Percentiles rank a stretch among this genome's conserved stretches.
Evolutionary conservation across 2,797 vertebrate genomes (phyloP).

Genomic region (Chelidonichthys spinosus): DNA sequence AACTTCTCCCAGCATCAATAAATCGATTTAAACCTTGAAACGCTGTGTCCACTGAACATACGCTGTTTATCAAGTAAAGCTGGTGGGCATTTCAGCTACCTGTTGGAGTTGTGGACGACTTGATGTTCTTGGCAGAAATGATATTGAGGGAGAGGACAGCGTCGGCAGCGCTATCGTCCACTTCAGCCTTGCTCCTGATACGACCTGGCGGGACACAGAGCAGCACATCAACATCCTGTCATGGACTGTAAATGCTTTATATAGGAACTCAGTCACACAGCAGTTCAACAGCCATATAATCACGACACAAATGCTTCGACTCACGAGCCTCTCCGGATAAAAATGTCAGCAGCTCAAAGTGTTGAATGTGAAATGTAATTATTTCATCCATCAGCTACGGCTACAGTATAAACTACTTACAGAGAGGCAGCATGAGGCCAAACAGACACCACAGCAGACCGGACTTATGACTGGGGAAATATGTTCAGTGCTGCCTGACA

Average conservation of each 20-base stretch:
- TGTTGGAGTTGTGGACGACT: conserved; percentile 96
- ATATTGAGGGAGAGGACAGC: conserved; percentile 97
- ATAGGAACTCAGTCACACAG: background rate
- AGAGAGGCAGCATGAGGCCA: conserved; percentile 5
- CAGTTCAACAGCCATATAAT: background rate
- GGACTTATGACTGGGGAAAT: background rate
- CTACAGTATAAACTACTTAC: conserved; percentile 34
- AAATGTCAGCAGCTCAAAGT: conserved; percentile 36
- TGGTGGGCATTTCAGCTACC: conserved; percentile 81
- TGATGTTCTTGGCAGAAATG: conserved; percentile 97
- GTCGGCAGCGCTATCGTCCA: conserved; percentile 92
- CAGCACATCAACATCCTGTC: background rate
- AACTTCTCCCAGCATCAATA: background rate
- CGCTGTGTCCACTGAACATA: background rate
- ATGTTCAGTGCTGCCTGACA: conserved; percentile 12
- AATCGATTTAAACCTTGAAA: background rate
- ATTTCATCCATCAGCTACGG: conserved; percentile 43
- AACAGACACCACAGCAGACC: conserved; percentile 16
- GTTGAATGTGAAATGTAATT: conserved; percentile 48
- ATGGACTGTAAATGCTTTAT: background rate
- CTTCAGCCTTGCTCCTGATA: conserved; percentile 94
- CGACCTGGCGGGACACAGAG: conserved; percentile 84
- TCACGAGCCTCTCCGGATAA: conserved; percentile 21
- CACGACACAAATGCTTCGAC: conserved; percentile 24
- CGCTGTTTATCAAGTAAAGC: background rate